Conservation (phyloP, 2,888 invertebrate species). For the Chymomyza amoena region DNA sequence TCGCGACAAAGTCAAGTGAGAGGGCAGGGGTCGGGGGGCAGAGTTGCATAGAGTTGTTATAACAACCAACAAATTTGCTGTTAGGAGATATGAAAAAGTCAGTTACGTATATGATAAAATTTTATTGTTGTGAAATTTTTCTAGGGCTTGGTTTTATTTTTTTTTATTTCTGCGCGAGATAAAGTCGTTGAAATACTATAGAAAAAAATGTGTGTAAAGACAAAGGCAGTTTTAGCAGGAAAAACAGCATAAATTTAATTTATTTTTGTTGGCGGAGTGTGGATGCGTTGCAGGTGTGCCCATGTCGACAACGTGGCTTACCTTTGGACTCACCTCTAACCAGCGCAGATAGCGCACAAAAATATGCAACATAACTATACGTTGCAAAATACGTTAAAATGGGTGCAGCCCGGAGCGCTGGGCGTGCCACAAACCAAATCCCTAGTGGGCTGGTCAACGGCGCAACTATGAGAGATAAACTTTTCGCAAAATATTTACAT, state of each 20-base stretch:
- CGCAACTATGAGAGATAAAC: slow-evolving; percentile 48
- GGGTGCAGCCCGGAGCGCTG: neutral
- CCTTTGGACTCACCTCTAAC: neutral
- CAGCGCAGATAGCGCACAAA: slow-evolving; percentile 30
- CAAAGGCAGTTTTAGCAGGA: slow-evolving; percentile 28
- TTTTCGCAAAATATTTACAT: slow-evolving; percentile 61
- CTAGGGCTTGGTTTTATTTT: slow-evolving; percentile 35
- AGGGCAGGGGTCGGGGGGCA: neutral
- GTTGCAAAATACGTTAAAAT: neutral
- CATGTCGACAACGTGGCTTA: neutral
- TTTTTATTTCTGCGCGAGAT: slow-evolving; percentile 26
- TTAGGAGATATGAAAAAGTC: slow-evolving; percentile 30
- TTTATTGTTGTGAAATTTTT: slow-evolving; percentile 65
- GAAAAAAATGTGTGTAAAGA: slow-evolving; percentile 11
- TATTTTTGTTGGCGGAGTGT: slow-evolving; percentile 44
- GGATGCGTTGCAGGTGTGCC: slow-evolving; percentile 40
- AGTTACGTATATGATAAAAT: slow-evolving; percentile 50
- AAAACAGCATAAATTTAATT: slow-evolving; percentile 67
- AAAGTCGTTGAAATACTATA: neutral
- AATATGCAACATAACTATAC: slow-evolving; percentile 23
- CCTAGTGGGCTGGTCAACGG: slow-evolving; percentile 10
- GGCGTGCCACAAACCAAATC: slow-evolving; percentile 3
- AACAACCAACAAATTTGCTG: slow-evolving; percentile 7
- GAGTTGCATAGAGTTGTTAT: neutral
- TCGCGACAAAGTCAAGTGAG: neutral